Evolutionary conservation across 2,797 vertebrate genomes (phyloP), one percentile per base, ranked within the genome.

Genomic region (Balearica regulorum): DNA sequence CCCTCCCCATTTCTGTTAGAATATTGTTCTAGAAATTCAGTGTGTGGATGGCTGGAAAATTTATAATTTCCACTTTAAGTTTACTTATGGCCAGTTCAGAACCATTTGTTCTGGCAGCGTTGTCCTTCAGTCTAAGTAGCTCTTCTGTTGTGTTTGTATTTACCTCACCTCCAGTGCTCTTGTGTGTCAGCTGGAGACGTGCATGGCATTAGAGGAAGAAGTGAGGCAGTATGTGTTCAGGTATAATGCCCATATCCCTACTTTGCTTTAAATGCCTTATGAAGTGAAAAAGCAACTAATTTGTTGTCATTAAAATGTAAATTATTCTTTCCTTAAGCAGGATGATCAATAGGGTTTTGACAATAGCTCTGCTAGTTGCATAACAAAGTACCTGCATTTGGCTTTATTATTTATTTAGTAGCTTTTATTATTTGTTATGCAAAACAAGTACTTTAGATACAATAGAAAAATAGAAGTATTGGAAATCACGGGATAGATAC

Each of bases 271-370:
- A 93, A 86, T 55, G 54, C 15, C 46, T 75, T 84, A 53, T 49
- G 70, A 79, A 91, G 31, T 54, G 43, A 92, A 87, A 84, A 90
- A 71, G 11, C 20, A 81, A 57, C 49, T 68, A 81, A 73, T 92
- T 89, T 86, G 79, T 43, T 90, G 55, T 53, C 51, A 86, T 83
- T 93, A 83, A 94, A 95, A 91, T 71, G 44, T 71, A 92, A 93
- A 91, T 89, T 57, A 83, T 89, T 77, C 65, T 91, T 91, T 91
- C 73, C 41, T 58, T 83, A 71, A 93, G 44, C 82, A 72, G 37
- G n/a, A 81, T 60, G 26, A 89, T 94, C 92, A 86, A 72, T 66
- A 37, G 5, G 11, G 53, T 85, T 95, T 94, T 94, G 53, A 89
- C 91, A 92, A 75, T 64, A 83, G 78, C 68, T 77, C 15, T 68